Base-by-base conservation (phyloP, 1,140 invertebrate species). In the Zeugodacus cucurbitae region DNA sequence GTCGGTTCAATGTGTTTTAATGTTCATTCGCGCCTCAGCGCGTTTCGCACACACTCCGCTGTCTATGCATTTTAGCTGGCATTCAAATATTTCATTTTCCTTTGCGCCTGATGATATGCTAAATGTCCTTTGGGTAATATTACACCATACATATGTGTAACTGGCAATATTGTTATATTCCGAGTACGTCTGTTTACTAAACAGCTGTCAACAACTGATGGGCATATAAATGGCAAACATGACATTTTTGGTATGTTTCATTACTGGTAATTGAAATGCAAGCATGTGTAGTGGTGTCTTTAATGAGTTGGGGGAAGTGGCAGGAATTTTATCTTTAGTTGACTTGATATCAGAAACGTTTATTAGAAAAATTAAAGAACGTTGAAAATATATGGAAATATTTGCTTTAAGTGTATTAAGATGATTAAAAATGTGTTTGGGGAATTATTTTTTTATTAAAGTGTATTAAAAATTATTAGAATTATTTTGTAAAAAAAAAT, bases 61-160 rank as follows among this genome's bases (percentile, higher is more conserved):
- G 74, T 82, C 22, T 48, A 48, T 54, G 74, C 48, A 26, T 82
- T 82, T 48, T 37, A 41, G 67, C 34, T n/a, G 22, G 5, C 34
- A 17, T 20, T 32, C 6, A n/a, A 48, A 82, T 82, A 48, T 82
- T 82, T 54, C 10, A 48, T 82, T 48, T 82, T 82, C 7, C 37
- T 44, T 82, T 44, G n/a, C 74, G 74, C 34, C 74, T 82, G 74
- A 10, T 82, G 37, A 82, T 82, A 48, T 44, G 74, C 20, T 82
- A 82, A 82, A 48, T 54, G 10, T 82, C 74, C 74, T 82, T 82
- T 82, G 74, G 74, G 74, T 48, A 82, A 82, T 82, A 82, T 48
- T 48, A 82, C 20, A 82, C n/a, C 26, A 22, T 62, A n/a, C 48
- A 54, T 54, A 7, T 41, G 32, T 41, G 37, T 54, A 26, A 41